These are phyloP conservation scores for Callosobruchus maculatus DNA, from an alignment of 2,888 invertebrate species.

Conservation along the genomic window DNA sequence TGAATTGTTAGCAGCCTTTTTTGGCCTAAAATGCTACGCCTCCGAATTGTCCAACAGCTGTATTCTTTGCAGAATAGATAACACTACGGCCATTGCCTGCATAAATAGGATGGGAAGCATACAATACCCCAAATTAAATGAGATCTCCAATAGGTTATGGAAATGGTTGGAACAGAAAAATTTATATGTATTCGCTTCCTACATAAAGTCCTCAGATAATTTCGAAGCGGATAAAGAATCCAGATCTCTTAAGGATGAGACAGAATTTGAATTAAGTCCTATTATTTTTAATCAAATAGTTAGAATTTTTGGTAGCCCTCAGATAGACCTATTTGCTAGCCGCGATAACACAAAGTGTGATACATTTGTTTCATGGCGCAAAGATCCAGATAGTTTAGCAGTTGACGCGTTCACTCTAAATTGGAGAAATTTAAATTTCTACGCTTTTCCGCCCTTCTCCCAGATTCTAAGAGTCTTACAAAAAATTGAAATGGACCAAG, in stretches of 20 bases:
- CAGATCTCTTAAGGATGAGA: conserved; percentile 7
- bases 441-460: no score
- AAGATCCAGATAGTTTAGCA: conserved; percentile 21
- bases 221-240: conserved; percentile 17
- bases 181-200: conserved; percentile 1
- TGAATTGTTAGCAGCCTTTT: no score
- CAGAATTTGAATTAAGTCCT: conserved; percentile 16
- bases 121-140: background rate
- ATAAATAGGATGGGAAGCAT: no score
- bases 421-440: no score
- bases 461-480: no score
- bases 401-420: conserved; percentile 35
- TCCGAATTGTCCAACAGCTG: no score
- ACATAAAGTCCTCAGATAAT: conserved; percentile 3
- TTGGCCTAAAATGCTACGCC: no score
- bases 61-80: no score
- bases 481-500: conserved; percentile 14
- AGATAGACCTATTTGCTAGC: conserved; percentile 8
- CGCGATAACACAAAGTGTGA: conserved; percentile 1
- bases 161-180: conserved; percentile 1
- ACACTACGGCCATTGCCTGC: no score
- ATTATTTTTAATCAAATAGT: no score
- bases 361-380: conserved; percentile 9
- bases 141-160: conserved; percentile 1
- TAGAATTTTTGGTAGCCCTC: conserved; percentile 8